A percentile compares a stretch with the other conserved stretches of the same genome.
phyloP scores from a whole-genome alignment of 1,140 invertebrate genomes.

The Aphidius ervi region DNA sequence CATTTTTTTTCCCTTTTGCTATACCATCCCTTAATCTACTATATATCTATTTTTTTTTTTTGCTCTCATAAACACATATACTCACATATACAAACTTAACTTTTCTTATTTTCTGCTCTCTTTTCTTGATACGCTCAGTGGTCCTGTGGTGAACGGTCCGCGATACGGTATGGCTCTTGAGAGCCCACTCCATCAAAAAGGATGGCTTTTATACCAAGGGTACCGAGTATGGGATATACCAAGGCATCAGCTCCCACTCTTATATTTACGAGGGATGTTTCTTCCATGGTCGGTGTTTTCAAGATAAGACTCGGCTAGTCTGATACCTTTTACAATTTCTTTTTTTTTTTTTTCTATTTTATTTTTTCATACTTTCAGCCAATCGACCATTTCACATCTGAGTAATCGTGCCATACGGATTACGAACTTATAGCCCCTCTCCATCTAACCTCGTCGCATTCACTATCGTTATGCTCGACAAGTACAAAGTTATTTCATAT shows the following conservation, averaged over 20 bases:
- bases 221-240: no score
- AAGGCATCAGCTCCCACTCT: slow-evolving; percentile 16
- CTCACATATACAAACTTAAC: neutral
- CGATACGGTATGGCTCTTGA: slow-evolving; percentile 36
- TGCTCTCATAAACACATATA: no score
- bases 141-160: slow-evolving; percentile 12
- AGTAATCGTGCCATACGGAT: slow-evolving; percentile 9
- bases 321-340: no score
- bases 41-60: no score
- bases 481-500: no score
- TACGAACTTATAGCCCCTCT: neutral
- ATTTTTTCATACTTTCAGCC: neutral
- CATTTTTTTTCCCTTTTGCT: neutral
- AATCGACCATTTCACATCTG: slow-evolving; percentile 5
- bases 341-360: no score
- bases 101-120: neutral
- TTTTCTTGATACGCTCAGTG: slow-evolving; percentile 8
- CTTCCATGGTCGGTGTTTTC: slow-evolving; percentile 38
- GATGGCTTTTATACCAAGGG: slow-evolving; percentile 43
- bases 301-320: slow-evolving; percentile 37
- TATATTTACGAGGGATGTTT: slow-evolving; percentile 51
- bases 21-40: no score
- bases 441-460: no score
- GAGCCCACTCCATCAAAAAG: slow-evolving; percentile 49
- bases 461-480: no score